Evolutionary conservation across 2,113 vertebrate genomes (phyloP), one percentile per base, ranked within the genome.

Genomic region (Sceloporus undulatus): DNA sequence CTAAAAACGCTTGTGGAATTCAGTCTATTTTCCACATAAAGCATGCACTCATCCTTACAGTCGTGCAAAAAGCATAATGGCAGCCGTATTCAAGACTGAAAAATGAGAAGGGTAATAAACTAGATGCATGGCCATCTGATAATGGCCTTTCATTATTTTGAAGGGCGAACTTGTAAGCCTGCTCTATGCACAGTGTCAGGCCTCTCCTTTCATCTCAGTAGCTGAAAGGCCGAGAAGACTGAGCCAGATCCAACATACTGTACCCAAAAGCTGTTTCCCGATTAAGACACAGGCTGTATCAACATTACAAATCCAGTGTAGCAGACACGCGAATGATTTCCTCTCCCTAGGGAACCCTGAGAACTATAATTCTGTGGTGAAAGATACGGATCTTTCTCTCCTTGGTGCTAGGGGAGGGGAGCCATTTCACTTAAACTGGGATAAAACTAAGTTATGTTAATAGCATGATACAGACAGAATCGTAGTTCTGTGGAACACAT

Each of bases 131-230:
- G 84, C 79, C 85, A 91, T 38, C 88, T 87, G 74, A 85, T 66
- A 86, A 91, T 56, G 74, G 88, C 76, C 70, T 78, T 75, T 25
- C 79, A 91, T 70, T 38, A 66, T 85, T 95, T 92, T 90, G 85
- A 91, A 91, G 84, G 38, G 27, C 14, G 29, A 66, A 23, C 27
- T 78, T 14, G 78, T 68, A 19, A 78, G 10, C 10, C 1, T 21
- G 34, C 23, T n/a, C 40, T 10, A 25, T 86, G 75, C 19, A 77
- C 40, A 66, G 21, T 52, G 59, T 52, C 29, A 34, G 29, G 48
- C 48, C 48, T 86, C 23, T 74, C 9, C 21, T 52, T 84, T 86
- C 40, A 78, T 68, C 75, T 65, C 27, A 66, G 29, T n/a, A 25
- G 62, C 1, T 66, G 74, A 52, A 34, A 86, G 62, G 78, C 18